phyloP scores from a whole-genome alignment of 1,140 invertebrate species.

The Aphidius ervi region DNA sequence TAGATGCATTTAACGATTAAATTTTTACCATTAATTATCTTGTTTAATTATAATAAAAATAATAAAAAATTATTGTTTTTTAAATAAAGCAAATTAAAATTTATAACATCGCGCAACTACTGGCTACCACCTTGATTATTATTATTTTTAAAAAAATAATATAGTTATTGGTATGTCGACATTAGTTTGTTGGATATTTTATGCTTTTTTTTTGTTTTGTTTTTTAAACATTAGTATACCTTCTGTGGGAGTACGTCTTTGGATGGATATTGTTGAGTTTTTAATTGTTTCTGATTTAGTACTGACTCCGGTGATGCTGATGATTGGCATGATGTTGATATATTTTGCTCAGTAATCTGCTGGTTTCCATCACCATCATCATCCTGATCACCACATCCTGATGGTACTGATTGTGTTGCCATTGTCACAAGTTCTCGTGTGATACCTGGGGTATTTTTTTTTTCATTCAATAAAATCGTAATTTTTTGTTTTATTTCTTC shows the following conservation, averaged over 20 bases:
- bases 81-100: slow-evolving; percentile 3
- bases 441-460: slow-evolving; percentile 50
- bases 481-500: slow-evolving; percentile 5
- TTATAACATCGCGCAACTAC: slow-evolving; percentile 12
- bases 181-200: background rate
- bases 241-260: slow-evolving; percentile 50
- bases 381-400: slow-evolving; percentile 48
- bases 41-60: background rate
- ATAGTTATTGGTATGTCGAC: background rate
- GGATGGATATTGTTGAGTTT: slow-evolving; percentile 45
- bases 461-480: slow-evolving; percentile 29
- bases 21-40: background rate
- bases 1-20: slow-evolving; percentile 40
- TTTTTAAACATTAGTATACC: slow-evolving; percentile 34
- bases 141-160: background rate
- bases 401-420: slow-evolving; percentile 44
- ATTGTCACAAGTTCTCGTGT: slow-evolving; percentile 52
- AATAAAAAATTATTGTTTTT: slow-evolving; percentile 13
- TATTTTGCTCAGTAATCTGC: slow-evolving; percentile 44
- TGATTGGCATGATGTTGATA: slow-evolving; percentile 34
- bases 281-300: slow-evolving; percentile 49
- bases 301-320: slow-evolving; percentile 48
- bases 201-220: slow-evolving; percentile 15
- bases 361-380: slow-evolving; percentile 49
- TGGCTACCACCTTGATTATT: slow-evolving; percentile 13